Conservation (phyloP, 1,140 invertebrate species). For the Onthophagus taurus region DNA sequence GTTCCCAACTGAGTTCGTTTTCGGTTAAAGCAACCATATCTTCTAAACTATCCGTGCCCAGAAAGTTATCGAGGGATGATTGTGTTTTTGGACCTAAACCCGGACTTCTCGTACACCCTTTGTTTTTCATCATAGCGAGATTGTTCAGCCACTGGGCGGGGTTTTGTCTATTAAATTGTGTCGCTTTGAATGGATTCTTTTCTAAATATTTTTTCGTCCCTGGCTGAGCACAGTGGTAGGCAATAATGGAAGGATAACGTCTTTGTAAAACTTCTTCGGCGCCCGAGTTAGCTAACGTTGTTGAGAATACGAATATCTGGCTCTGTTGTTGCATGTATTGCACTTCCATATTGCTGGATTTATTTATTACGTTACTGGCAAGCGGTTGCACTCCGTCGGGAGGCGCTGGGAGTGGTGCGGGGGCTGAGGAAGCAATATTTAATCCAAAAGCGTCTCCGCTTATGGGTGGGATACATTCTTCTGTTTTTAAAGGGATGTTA, state of each 20-base stretch:
- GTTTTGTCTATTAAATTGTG: slow-evolving; percentile 74
- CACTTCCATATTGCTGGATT: slow-evolving; percentile 68
- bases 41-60: slow-evolving; percentile 43
- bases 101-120: slow-evolving; percentile 48
- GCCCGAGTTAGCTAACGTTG: slow-evolving; percentile 85
- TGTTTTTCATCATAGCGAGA: slow-evolving; percentile 64
- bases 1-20: slow-evolving; percentile 35
- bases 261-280: slow-evolving; percentile 85
- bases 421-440: slow-evolving; percentile 16
- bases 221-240: slow-evolving; percentile 90
- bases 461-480: slow-evolving; percentile 24
- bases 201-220: slow-evolving; percentile 91
- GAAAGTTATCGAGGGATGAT: slow-evolving; percentile 39
- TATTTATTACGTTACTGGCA: slow-evolving; percentile 67
- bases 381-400: slow-evolving; percentile 58
- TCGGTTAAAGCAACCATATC: slow-evolving; percentile 41
- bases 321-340: slow-evolving; percentile 92
- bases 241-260: slow-evolving; percentile 84
- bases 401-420: slow-evolving; percentile 25
- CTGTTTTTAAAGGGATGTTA: slow-evolving; percentile 24
- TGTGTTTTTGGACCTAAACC: slow-evolving; percentile 28
- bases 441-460: slow-evolving; percentile 23
- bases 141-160: slow-evolving; percentile 73
- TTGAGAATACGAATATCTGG: slow-evolving; percentile 97
- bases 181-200: slow-evolving; percentile 84